Percentiles rank a stretch among this genome's conserved stretches.
These are phyloP conservation scores for Drosophila navojoa DNA, from an alignment of 1,140 invertebrate species.

Conservation along the genomic window DNA sequence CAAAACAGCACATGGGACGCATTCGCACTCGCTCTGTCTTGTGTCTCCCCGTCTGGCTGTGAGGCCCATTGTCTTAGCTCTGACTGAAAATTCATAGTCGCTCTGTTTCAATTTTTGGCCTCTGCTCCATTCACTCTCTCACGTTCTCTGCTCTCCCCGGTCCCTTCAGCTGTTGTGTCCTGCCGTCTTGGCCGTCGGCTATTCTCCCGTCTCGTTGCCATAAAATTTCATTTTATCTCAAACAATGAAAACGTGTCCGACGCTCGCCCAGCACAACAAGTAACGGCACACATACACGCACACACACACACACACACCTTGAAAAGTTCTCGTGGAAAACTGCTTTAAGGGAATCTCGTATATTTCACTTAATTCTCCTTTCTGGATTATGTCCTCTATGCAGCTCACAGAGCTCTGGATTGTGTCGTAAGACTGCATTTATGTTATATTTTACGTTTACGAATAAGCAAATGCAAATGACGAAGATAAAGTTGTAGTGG, in stretches of 20 bases:
- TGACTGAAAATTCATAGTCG: constrained; percentile 76
- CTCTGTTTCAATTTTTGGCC: constrained; percentile 79
- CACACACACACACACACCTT: constrained; percentile 6
- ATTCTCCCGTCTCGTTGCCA: constrained; percentile 45
- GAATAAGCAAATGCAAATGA: not conserved
- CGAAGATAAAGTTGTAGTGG: too few relatives aligned
- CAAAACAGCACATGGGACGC: constrained; percentile 43
- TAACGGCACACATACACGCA: constrained; percentile 11
- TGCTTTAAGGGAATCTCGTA: constrained; percentile 18
- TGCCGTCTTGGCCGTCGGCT: not conserved
- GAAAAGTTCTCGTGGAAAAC: constrained; percentile 9
- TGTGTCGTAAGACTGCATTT: not conserved
- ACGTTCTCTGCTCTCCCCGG: not conserved
- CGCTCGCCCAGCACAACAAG: constrained; percentile 29
- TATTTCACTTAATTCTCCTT: constrained; percentile 16
- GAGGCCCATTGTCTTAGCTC: constrained; percentile 62
- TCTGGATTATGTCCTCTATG: constrained; percentile 22
- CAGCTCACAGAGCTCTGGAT: not conserved
- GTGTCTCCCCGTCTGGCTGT: not conserved
- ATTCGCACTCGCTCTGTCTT: constrained; percentile 6
- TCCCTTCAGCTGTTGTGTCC: not conserved
- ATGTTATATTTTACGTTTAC: not conserved
- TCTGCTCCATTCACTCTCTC: constrained; percentile 21
- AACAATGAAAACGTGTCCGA: constrained; percentile 77
- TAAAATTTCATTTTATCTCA: constrained; percentile 79